Evolutionary conservation across 2,113 vertebrate species (phyloP).

Genomic region (Thalassarche chlororhynchos): DNA sequence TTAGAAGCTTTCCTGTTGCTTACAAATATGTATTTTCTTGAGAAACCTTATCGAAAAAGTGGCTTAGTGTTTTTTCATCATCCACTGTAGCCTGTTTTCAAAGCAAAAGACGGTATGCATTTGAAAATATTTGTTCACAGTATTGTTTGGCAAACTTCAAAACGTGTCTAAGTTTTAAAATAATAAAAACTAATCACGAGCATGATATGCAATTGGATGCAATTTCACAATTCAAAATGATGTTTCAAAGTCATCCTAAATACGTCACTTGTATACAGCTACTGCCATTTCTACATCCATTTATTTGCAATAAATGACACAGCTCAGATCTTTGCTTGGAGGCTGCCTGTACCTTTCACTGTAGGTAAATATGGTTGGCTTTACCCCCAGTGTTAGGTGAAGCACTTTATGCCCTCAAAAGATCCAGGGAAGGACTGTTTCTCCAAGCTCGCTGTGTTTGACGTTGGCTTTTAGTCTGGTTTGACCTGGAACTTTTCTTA

Average conservation of each 20-base stretch:
- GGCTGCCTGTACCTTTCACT: background rate
- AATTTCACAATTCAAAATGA: background rate
- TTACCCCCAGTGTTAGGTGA: background rate
- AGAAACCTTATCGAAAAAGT: background rate
- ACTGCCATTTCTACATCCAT: background rate
- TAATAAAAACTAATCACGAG: background rate
- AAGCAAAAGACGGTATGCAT: background rate
- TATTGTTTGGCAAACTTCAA: background rate
- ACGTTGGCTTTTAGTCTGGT: background rate
- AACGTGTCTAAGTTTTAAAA: background rate
- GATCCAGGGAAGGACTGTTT: background rate
- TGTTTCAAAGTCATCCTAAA: background rate
- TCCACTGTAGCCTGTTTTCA: background rate
- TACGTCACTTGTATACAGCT: background rate
- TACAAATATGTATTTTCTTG: slow-evolving; percentile 9
- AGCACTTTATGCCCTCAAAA: background rate
- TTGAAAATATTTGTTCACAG: background rate
- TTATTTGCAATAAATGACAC: background rate
- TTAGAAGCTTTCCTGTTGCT: slow-evolving; percentile 1
- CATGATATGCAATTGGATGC: background rate
- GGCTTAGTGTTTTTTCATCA: background rate
- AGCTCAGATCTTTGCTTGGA: background rate
- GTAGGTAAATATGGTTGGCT: background rate
- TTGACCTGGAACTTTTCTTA: slow-evolving; percentile 6
- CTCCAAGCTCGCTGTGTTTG: background rate